Evolutionary conservation across 2,113 vertebrate species (phyloP).

Genomic region (Tretioscincus oriximinensis): DNA sequence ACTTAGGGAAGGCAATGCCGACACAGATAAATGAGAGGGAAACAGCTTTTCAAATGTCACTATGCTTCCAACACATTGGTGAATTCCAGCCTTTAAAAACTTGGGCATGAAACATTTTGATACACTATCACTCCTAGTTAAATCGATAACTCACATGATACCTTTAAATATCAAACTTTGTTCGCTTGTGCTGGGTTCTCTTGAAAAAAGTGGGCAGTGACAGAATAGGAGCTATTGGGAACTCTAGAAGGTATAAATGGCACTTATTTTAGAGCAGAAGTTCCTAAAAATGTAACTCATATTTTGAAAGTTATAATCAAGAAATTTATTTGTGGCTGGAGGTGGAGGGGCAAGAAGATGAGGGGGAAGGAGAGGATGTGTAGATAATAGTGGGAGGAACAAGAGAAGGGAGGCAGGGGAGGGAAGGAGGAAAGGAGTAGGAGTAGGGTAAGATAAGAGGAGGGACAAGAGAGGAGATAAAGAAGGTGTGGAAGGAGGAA

Average conservation of each 20-base stretch:
- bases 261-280: background rate
- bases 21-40: conserved; percentile 26
- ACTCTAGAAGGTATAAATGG: background rate
- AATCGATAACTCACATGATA: conserved; percentile 16
- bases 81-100: background rate
- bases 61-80: background rate
- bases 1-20: background rate
- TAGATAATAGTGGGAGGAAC: too few relatives aligned
- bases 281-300: background rate
- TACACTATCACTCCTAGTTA: background rate
- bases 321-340: background rate
- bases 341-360: too few relatives aligned
- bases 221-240: conserved; percentile 6
- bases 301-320: background rate
- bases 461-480: too few relatives aligned
- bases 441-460: too few relatives aligned
- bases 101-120: background rate
- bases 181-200: background rate
- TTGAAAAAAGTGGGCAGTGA: background rate
- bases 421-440: too few relatives aligned
- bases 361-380: too few relatives aligned
- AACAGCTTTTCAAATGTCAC: background rate
- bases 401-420: too few relatives aligned
- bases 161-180: background rate
- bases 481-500: too few relatives aligned